phyloP scores from a whole-genome alignment of 2,888 invertebrate genomes.

The Mactromeris polynyma region DNA sequence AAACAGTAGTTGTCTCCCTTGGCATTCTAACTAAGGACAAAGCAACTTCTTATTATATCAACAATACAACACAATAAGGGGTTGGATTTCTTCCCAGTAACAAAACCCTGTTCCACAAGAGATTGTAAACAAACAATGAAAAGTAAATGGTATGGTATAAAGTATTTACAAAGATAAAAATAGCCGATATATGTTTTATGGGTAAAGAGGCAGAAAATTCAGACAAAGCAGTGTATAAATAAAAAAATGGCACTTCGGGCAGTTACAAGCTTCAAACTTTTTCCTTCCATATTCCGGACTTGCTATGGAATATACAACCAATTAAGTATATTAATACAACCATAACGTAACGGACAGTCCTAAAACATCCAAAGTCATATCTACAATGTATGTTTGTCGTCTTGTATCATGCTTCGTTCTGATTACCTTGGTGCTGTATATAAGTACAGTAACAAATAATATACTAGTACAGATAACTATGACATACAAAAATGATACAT shows the following conservation, averaged over 20 bases:
- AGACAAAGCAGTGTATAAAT: conserved; percentile 23
- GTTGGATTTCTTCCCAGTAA: conserved; percentile 17
- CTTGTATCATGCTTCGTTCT: not conserved
- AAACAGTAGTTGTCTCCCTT: not conserved
- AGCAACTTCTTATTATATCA: not conserved
- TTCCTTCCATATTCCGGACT: not conserved
- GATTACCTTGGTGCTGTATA: not conserved
- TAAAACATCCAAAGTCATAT: not conserved
- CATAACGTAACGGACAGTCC: not conserved
- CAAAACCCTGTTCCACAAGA: not conserved
- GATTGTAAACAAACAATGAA: not conserved
- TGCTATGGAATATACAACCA: conserved; percentile 9
- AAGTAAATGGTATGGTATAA: not conserved
- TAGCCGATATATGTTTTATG: not conserved
- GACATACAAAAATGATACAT: conserved; percentile 31
- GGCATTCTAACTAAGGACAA: not conserved
- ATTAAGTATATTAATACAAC: not conserved
- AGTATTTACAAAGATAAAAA: conserved; percentile 12
- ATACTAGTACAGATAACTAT: conserved; percentile 11
- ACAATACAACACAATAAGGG: not conserved
- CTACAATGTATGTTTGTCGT: not conserved
- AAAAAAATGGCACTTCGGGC: conserved; percentile 44
- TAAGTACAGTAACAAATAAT: conserved; percentile 1
- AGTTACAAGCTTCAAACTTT: conserved; percentile 19
- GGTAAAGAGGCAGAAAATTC: not conserved